phyloP scores from a whole-genome alignment of 2,888 invertebrate species.

The Magallana nippona region DNA sequence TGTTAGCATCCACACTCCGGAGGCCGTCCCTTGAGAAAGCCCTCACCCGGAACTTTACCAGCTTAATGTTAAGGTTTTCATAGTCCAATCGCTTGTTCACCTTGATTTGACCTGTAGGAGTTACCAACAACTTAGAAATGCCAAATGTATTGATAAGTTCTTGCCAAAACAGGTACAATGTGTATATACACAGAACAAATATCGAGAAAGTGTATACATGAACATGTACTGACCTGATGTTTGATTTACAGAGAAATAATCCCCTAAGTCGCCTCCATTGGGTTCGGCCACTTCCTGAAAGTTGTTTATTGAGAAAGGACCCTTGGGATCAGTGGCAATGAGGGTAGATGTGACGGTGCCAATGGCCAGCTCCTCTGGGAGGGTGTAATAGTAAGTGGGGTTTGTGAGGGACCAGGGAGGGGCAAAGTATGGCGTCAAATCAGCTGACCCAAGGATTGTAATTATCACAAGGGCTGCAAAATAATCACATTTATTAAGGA shows the following conservation, averaged over 20 bases:
- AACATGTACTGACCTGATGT: conserved; percentile 49
- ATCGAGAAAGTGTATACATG: background rate
- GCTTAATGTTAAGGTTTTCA: conserved; percentile 55
- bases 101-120: conserved; percentile 86
- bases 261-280: conserved; percentile 44
- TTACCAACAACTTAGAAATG: too few species aligned
- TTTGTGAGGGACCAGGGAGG: conserved; percentile 55
- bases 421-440: conserved; percentile 57
- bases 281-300: conserved; percentile 53
- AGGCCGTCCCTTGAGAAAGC: conserved; percentile 42
- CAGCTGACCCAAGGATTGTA: conserved; percentile 55
- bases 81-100: conserved; percentile 90
- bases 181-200: too few species aligned
- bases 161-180: too few species aligned
- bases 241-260: conserved; percentile 58
- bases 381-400: conserved; percentile 52
- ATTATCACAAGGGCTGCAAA: conserved; percentile 66
- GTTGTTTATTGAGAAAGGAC: conserved; percentile 50
- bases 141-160: too few species aligned
- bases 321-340: conserved; percentile 61
- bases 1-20: conserved; percentile 67
- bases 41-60: conserved; percentile 37
- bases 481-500: background rate
- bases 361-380: conserved; percentile 54
- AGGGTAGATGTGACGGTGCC: conserved; percentile 56